Conservation (phyloP, 2,888 invertebrate genomes). For the Lasius fuliginosus region DNA sequence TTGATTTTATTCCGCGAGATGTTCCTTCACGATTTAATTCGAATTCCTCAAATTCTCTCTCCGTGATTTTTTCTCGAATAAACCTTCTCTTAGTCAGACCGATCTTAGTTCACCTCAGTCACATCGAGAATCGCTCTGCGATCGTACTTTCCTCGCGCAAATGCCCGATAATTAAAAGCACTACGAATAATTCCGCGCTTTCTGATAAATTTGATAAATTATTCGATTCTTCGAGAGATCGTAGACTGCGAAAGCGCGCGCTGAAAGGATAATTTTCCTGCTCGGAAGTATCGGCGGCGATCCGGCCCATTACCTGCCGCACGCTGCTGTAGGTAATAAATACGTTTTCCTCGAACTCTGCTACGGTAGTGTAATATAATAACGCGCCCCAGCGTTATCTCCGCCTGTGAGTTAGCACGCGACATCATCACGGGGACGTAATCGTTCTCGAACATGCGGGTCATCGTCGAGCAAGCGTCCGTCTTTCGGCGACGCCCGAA, state of each 20-base stretch:
- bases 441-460: slow-evolving; percentile 45
- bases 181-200: not conserved
- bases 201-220: not conserved
- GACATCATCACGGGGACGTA: slow-evolving; percentile 22
- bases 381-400: not conserved
- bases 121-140: not conserved
- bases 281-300: slow-evolving; percentile 51
- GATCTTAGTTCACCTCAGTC: too few relatives aligned
- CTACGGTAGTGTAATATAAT: slow-evolving; percentile 17
- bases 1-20: not conserved
- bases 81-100: not conserved
- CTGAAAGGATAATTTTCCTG: slow-evolving; percentile 14
- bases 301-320: slow-evolving; percentile 46
- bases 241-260: not conserved
- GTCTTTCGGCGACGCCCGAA: slow-evolving; percentile 35
- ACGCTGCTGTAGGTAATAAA: slow-evolving; percentile 26
- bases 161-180: not conserved
- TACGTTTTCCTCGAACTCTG: slow-evolving; percentile 18
- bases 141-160: not conserved
- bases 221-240: not conserved
- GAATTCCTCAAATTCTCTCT: not conserved
- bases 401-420: slow-evolving; percentile 45
- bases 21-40: not conserved
- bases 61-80: not conserved
- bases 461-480: slow-evolving; percentile 31